Conservation (phyloP, 2,113 vertebrate species). For the Caranx melampygus region DNA sequence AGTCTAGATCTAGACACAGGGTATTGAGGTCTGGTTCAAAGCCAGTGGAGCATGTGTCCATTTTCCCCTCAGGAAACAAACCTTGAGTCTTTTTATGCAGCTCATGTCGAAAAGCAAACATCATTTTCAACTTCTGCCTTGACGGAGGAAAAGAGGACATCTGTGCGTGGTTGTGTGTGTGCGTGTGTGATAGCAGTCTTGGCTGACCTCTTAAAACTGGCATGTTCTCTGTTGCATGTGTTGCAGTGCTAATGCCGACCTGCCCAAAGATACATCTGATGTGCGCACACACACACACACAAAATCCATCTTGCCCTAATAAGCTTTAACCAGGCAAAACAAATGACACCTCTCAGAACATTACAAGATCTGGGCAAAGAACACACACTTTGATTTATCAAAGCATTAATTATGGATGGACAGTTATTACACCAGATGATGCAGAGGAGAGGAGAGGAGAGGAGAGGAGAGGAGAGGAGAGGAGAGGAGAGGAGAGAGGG, state of each 20-base stretch:
- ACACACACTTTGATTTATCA: slow-evolving; percentile 43
- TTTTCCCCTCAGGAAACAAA: not conserved
- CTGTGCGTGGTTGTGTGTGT: too few species aligned
- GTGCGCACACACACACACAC: too few species aligned
- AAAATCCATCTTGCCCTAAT: slow-evolving; percentile 32
- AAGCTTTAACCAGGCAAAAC: slow-evolving; percentile 57
- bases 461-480: not conserved
- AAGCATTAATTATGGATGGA: slow-evolving; percentile 59
- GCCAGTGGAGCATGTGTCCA: not conserved
- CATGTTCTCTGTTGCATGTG: too few species aligned
- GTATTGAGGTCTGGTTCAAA: not conserved
- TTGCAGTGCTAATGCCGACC: too few species aligned
- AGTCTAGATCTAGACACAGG: not conserved
- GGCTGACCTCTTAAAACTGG: too few species aligned
- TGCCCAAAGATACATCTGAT: too few species aligned
- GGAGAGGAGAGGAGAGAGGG: not conserved
- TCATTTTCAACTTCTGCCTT: not conserved
- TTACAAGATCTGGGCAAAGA: slow-evolving; percentile 51
- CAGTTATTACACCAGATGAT: slow-evolving; percentile 24
- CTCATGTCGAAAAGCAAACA: not conserved
- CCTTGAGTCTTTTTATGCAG: not conserved
- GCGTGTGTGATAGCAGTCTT: too few species aligned
- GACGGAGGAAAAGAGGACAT: not conserved
- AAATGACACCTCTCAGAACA: slow-evolving; percentile 57
- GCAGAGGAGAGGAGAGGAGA: slow-evolving; percentile 11